Evolutionary conservation across 92 coral and sea anemone species (phyloP), one percentile per base, ranked within the genome.

Genomic region (Actinernus sp.): DNA sequence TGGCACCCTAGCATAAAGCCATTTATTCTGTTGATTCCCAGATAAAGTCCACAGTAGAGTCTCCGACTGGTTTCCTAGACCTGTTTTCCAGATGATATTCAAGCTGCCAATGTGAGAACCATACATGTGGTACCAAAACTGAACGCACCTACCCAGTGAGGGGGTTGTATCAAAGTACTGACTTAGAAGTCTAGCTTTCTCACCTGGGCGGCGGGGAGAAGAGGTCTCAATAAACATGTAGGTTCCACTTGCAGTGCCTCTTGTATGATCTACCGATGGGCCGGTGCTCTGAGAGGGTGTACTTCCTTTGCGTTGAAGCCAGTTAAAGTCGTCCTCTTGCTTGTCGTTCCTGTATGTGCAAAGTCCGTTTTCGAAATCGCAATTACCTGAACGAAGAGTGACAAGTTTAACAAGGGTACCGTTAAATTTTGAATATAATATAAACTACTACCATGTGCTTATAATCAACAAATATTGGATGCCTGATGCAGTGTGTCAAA

Each of bases 201-300:
- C 97, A 2, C 85, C 86, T 6, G 66, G 83, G 16, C 55, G 31
- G 10, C 92, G 91, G n/a, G 98, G 98, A 16, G 78, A 58, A 33
- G 98, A 94, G n/a, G 98, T 81, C 71, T 94, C 98, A 24, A 94
- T 91, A 40, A 71, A 94, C 90, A 94, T 88, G 58, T 94, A 94
- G 0, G 91, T 90, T 65, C 98, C 90, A 45, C 87, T 91, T 28
- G 68, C 63, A n/a, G 79, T 55, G 49, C 93, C 86, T 4, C 90
- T 87, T 32, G 97, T 94, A 63, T 94, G 98, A 64, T 94, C 98
- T 0, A 84, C 80, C 4, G 92, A 60, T 7, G 98, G 98, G 0
- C 98, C 98, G 3, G 98, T 94, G 3, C 69, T 53, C 19, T 17
- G 26, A 33, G 98, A 94, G 0, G 58, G 65, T 0, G 98, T 91